Conservation (phyloP, 2,113 vertebrate genomes). For the Hippoglossus stenolepis region DNA sequence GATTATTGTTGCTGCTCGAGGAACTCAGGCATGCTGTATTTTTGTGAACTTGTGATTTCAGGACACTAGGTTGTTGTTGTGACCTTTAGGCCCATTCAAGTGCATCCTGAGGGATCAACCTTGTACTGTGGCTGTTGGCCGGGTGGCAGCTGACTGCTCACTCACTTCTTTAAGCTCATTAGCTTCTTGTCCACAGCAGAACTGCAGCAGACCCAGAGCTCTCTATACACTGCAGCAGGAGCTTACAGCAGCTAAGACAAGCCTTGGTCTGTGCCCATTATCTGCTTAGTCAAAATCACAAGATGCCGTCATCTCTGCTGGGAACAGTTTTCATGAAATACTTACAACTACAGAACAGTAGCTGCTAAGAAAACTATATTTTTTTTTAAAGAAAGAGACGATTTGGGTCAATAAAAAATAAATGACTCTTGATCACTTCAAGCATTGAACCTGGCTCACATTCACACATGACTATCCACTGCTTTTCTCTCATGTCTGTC, state of each 20-base stretch:
- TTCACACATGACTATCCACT: no score
- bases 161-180: conserved; percentile 50
- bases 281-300: conserved; percentile 43
- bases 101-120: not conserved
- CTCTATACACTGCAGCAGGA: conserved; percentile 8
- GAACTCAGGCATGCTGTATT: not conserved
- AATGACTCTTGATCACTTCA: no score
- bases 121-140: not conserved
- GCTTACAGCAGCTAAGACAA: conserved; percentile 34
- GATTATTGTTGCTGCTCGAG: no score
- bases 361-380: no score
- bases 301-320: conserved; percentile 13
- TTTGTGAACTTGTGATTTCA: conserved; percentile 2
- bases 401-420: no score
- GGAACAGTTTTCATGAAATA: not conserved
- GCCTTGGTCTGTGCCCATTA: conserved; percentile 19
- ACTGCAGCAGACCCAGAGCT: conserved; percentile 7
- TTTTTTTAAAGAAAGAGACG: no score
- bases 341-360: not conserved
- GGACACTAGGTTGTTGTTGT: not conserved
- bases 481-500: no score
- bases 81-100: not conserved
- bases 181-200: conserved; percentile 27
- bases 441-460: no score
- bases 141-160: conserved; percentile 4